Conservation (phyloP, 2,888 invertebrate species). For the Phengaris arion region DNA sequence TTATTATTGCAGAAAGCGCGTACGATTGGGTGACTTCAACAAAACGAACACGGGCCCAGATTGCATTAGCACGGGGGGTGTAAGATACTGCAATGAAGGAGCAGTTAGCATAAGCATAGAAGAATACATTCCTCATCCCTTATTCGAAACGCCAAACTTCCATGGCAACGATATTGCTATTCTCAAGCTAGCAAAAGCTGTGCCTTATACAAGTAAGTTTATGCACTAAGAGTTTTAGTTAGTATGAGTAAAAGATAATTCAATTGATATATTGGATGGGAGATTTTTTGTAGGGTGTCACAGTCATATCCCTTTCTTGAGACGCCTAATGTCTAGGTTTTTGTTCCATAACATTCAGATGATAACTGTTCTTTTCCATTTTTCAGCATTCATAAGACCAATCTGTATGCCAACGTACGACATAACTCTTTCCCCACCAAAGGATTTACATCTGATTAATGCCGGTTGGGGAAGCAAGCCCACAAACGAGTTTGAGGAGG, state of each 20-base stretch:
- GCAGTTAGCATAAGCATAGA: slow-evolving; percentile 54
- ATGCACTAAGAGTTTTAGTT: neutral
- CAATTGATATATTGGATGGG: neutral
- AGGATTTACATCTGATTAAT: slow-evolving; percentile 43
- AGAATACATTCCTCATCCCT: slow-evolving; percentile 56
- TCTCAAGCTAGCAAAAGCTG: slow-evolving; percentile 54
- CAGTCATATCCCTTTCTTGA: neutral
- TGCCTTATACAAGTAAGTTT: slow-evolving; percentile 54
- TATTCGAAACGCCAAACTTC: slow-evolving; percentile 36
- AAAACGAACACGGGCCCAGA: slow-evolving; percentile 54
- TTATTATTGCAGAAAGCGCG: slow-evolving; percentile 42
- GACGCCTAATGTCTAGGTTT: neutral
- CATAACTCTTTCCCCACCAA: slow-evolving; percentile 37
- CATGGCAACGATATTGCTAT: slow-evolving; percentile 61
- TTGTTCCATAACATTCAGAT: neutral
- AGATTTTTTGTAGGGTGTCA: neutral
- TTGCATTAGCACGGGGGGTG: slow-evolving; percentile 52
- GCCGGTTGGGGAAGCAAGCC: slow-evolving; percentile 73
- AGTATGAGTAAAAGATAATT: neutral
- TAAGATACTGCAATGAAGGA: slow-evolving; percentile 62
- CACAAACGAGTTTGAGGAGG: slow-evolving; percentile 46
- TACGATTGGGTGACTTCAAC: slow-evolving; percentile 72
- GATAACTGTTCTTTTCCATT: neutral
- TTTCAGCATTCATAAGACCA: slow-evolving; percentile 52
- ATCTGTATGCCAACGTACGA: slow-evolving; percentile 50